Evolutionary conservation across 2,113 vertebrate species (phyloP).

Genomic region (Ailuropoda melanoleuca): DNA sequence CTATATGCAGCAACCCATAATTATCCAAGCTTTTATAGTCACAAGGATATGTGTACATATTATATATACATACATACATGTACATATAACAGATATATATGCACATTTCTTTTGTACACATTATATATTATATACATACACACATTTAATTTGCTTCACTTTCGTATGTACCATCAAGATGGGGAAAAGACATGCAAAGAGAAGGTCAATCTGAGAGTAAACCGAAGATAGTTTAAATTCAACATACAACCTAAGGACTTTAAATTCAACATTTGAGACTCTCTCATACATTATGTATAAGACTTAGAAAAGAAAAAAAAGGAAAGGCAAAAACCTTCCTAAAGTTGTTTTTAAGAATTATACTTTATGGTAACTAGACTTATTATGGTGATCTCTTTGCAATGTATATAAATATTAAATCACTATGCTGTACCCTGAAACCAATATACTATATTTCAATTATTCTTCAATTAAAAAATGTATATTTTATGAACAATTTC

Average conservation of each 20-base stretch:
- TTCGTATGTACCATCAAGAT: background rate
- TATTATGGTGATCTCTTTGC: background rate
- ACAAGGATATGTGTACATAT: background rate
- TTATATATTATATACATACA: background rate
- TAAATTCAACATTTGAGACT: constrained; percentile 9
- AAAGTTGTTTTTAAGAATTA: constrained; percentile 35
- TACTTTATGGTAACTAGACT: background rate
- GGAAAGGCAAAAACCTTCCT: background rate
- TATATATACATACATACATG: background rate
- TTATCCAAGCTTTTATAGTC: background rate
- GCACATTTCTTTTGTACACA: background rate
- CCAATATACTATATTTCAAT: background rate
- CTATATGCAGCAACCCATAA: constrained; percentile 10
- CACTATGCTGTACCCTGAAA: background rate
- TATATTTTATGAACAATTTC: background rate
- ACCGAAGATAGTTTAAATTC: constrained; percentile 35
- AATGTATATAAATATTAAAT: background rate
- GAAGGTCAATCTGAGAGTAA: background rate
- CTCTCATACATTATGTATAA: constrained; percentile 4
- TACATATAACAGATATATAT: background rate
- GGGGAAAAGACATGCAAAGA: background rate
- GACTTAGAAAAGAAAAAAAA: background rate
- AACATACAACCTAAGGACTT: constrained; percentile 17
- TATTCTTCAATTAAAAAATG: background rate
- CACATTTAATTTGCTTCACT: constrained; percentile 25